Evolutionary conservation across 2,888 invertebrate species (phyloP).

Genomic region (Diloba caeruleocephala): DNA sequence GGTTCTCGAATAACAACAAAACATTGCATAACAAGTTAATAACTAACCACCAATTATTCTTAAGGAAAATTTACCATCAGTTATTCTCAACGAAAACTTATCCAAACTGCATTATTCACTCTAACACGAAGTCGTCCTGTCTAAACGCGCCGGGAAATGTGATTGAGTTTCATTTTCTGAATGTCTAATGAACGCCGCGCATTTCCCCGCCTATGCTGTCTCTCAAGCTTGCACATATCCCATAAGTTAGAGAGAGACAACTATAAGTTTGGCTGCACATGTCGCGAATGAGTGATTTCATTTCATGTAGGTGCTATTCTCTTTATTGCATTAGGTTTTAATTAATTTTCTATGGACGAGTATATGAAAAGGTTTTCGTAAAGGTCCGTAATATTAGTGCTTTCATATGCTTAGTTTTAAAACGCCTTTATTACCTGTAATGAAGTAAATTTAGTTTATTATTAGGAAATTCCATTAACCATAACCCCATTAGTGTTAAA

Average conservation of each 20-base stretch:
- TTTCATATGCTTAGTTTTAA: conserved; percentile 4
- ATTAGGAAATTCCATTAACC: neutral
- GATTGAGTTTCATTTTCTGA: conserved; percentile 83
- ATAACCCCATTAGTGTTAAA: too few relatives aligned
- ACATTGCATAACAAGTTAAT: conserved; percentile 5
- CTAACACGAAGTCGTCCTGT: conserved; percentile 60
- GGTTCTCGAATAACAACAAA: conserved; percentile 1
- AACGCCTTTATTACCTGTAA: neutral
- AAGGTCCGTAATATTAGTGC: conserved; percentile 10
- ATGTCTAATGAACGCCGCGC: conserved; percentile 80
- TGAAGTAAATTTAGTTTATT: neutral
- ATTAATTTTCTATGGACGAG: conserved; percentile 51
- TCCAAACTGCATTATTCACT: conserved; percentile 50
- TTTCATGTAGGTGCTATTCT: conserved; percentile 34
- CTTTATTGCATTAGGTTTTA: conserved; percentile 49
- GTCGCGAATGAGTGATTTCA: conserved; percentile 41
- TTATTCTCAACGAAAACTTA: conserved; percentile 25
- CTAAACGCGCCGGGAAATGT: conserved; percentile 71
- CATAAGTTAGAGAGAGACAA: conserved; percentile 51
- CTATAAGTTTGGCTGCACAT: conserved; percentile 17
- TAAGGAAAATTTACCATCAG: conserved; percentile 12
- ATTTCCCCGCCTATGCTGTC: conserved; percentile 60
- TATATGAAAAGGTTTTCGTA: conserved; percentile 22
- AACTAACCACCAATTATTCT: too few relatives aligned
- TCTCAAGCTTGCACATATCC: conserved; percentile 31